Conservation (phyloP, 2,888 invertebrate genomes). For the Cosmorhoe ocellata region DNA sequence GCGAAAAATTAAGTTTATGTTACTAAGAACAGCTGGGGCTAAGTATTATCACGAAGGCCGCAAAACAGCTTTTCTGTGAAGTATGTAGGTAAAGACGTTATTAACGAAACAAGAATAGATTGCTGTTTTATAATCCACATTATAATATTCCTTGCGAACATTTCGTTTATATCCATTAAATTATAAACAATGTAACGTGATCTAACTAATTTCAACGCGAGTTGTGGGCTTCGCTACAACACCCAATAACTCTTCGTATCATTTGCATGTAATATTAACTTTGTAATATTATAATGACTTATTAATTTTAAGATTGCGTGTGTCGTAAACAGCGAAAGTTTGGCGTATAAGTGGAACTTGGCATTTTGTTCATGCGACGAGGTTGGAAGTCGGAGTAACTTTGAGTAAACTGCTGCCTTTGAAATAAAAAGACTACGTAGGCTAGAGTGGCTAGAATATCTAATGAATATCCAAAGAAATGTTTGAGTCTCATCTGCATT, state of each 20-base stretch:
- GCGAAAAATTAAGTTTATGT: conserved; percentile 64
- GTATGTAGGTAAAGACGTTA: too few relatives aligned
- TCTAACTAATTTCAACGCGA: conserved; percentile 15
- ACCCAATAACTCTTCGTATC: conserved; percentile 5
- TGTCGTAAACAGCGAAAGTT: conserved; percentile 45
- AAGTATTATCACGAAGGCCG: conserved; percentile 53
- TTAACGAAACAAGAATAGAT: not conserved
- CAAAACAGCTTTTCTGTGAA: conserved; percentile 31
- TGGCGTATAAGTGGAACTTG: conserved; percentile 41
- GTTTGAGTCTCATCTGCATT: not conserved
- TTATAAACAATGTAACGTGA: conserved; percentile 12
- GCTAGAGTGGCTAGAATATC: too few relatives aligned
- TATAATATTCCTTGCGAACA: conserved; percentile 8
- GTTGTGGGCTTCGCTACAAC: conserved; percentile 24
- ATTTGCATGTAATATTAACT: conserved; percentile 18
- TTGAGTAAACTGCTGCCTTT: not conserved
- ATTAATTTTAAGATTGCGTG: conserved; percentile 48
- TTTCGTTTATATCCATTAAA: conserved; percentile 7
- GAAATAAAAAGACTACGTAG: not conserved
- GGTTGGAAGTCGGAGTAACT: conserved; percentile 27
- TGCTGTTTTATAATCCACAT: conserved; percentile 2
- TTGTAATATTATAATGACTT: conserved; percentile 38
- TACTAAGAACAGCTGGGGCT: conserved; percentile 59
- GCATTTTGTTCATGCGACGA: conserved; percentile 35
- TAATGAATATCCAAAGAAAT: too few relatives aligned